These are phyloP conservation scores for Microcebus lehilahytsara DNA, from an alignment of 2,113 vertebrate genomes.

Conservation along the genomic window DNA sequence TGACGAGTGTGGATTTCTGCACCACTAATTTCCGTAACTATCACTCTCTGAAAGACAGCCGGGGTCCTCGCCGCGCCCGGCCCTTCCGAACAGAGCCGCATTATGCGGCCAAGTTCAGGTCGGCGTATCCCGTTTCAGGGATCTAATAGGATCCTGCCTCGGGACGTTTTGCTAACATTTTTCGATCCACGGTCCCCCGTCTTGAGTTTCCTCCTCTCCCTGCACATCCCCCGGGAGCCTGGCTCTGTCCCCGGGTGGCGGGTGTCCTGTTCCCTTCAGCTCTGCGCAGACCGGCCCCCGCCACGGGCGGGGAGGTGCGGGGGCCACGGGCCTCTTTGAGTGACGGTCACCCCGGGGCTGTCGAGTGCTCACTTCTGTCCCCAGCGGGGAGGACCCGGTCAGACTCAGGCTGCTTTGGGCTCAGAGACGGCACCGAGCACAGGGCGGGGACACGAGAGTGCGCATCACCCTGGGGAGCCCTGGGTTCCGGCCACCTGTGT, in stretches of 20 bases:
- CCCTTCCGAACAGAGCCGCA: conserved; percentile 92
- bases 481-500: accelerated
- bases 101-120: conserved; percentile 86
- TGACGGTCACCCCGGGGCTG: accelerated
- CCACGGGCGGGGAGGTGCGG: accelerated
- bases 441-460: accelerated
- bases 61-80: conserved; percentile 87
- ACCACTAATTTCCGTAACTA: conserved; percentile 99
- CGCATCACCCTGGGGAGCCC: accelerated
- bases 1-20: conserved; percentile 96
- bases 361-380: accelerated
- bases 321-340: accelerated
- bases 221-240: not conserved
- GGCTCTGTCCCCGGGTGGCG: not conserved
- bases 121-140: conserved; percentile 83
- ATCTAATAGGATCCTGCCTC: conserved; percentile 69
- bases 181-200: conserved; percentile 68
- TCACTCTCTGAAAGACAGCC: conserved; percentile 98
- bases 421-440: not conserved
- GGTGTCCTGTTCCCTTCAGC: not conserved
- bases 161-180: conserved; percentile 77
- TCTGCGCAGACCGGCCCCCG: accelerated
- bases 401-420: not conserved
- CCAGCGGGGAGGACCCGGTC: accelerated
- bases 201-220: conserved; percentile 54